Evolutionary conservation across 2,797 vertebrate genomes (phyloP).

Genomic region (Microchirus variegatus): DNA sequence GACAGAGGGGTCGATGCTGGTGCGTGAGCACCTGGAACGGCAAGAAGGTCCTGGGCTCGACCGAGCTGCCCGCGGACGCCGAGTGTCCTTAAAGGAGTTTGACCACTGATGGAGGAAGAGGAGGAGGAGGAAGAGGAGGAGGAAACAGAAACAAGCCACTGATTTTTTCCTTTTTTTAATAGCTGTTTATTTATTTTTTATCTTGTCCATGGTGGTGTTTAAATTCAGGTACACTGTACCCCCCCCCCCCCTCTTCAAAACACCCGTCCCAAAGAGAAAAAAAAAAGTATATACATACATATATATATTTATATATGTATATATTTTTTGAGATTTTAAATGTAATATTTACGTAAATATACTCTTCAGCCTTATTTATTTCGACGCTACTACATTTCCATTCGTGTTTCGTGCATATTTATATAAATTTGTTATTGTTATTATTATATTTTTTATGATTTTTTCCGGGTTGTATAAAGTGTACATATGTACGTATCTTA

Average conservation of each 20-base stretch:
- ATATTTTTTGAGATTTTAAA: constrained; percentile 77
- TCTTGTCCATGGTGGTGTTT: constrained; percentile 78
- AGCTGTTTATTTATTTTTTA: constrained; percentile 81
- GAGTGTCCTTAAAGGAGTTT: constrained; percentile 83
- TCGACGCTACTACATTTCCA: constrained; percentile 62
- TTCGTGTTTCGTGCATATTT: constrained; percentile 79
- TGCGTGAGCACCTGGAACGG: constrained; percentile 91
- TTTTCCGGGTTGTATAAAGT: constrained; percentile 73
- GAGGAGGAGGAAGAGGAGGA: constrained; percentile 49
- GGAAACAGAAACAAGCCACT: constrained; percentile 72
- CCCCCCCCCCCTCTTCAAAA: too few relatives aligned
- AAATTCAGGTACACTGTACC: constrained; percentile 86
- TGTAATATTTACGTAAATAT: constrained; percentile 78
- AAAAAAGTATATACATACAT: constrained; percentile 54
- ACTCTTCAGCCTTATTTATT: constrained; percentile 84
- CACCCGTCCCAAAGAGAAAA: constrained; percentile 72
- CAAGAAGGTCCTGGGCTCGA: constrained; percentile 86
- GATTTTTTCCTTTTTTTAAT: constrained; percentile 63
- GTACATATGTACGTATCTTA: constrained; percentile 77
- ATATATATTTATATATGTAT: neutral
- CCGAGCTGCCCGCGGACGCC: constrained; percentile 81
- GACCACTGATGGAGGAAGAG: constrained; percentile 52
- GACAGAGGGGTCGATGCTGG: constrained; percentile 90
- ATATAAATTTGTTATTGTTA: constrained; percentile 73
- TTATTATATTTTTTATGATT: constrained; percentile 73